A percentile compares a stretch with the other conserved stretches of the same genome.
These are phyloP conservation scores for Mesochorus sp. DNA, from an alignment of 2,888 invertebrate species.

Conservation along the genomic window DNA sequence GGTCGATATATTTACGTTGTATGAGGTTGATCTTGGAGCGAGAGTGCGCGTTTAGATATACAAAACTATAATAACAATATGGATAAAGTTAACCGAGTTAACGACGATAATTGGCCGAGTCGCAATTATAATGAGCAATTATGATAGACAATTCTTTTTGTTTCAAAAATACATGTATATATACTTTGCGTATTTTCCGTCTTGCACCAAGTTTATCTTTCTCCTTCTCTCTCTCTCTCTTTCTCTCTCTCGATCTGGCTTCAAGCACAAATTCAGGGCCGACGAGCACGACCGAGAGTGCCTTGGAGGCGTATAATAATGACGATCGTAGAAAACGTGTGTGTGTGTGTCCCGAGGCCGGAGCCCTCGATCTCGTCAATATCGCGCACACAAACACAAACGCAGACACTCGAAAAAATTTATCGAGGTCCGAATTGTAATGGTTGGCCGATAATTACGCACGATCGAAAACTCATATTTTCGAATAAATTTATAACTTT, in stretches of 20 bases:
- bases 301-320: slow-evolving; percentile 79
- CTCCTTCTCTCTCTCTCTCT: slow-evolving; percentile 49
- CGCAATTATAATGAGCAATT: slow-evolving; percentile 55
- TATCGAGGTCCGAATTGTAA: slow-evolving; percentile 48
- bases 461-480: slow-evolving; percentile 7
- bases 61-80: neutral
- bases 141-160: slow-evolving; percentile 16
- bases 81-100: neutral
- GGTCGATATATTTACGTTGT: no score
- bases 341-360: slow-evolving; percentile 73
- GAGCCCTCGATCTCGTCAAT: slow-evolving; percentile 57
- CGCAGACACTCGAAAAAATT: slow-evolving; percentile 19
- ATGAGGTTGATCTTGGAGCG: neutral
- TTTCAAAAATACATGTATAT: slow-evolving; percentile 17
- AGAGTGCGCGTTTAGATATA: neutral
- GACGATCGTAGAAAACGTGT: slow-evolving; percentile 76
- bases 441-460: slow-evolving; percentile 37
- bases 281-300: slow-evolving; percentile 69
- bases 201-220: slow-evolving; percentile 56
- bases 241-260: slow-evolving; percentile 44
- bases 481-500: no score
- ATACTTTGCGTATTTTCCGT: slow-evolving; percentile 20
- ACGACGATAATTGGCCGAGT: slow-evolving; percentile 45
- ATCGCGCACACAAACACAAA: neutral
- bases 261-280: slow-evolving; percentile 73